Base-by-base conservation (phyloP, 2,888 invertebrate species). In the Synergus laeviventris region DNA sequence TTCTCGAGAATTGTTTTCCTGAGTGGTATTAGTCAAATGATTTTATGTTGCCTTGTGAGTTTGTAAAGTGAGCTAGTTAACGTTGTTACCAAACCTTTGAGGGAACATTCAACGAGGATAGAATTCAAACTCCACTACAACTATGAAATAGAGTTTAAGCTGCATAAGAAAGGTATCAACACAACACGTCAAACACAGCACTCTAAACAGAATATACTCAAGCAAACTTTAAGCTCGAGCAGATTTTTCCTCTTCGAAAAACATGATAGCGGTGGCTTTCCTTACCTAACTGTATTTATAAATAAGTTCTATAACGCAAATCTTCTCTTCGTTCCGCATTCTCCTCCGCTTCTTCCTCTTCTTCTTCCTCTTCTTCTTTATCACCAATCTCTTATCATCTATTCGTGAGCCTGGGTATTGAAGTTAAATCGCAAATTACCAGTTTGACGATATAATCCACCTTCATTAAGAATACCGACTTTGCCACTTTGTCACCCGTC, bases 131-230 rank as follows among this genome's bases (percentile, higher is more conserved):
- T 66, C 45, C 24, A 66, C 45, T 66, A 45, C 45, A 66, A 66
- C 66, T 66, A 45, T 66, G 45, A 66, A 66, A 45, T 66, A 66
- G 66, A 66, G 66, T 66, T 66, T 66, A 66, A 66, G 66, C 66
- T 45, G 45, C 66, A 66, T 66, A 66, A 66, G 66, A 66, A 66
- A 45, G 66, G 45, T 42, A 64, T 64, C 62, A 49, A 8, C 49
- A 54, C 49, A 54, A 18, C 9, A 18, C 18, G 49, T 49, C 8
- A 64, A 39, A 39, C n/a, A 21, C 24, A 66, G 45, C 24, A 66
- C 66, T 42, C 66, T 16, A 45, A 45, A 9, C 24, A 21, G 45
- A 64, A 31, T 24, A 45, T 24, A 66, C 42, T 24, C 45, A 66
- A 66, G 66, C 66, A 39, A 66, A 66, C 66, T 66, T 66, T 45